phyloP scores from a whole-genome alignment of 2,113 vertebrate species.

The Tetraodon nigroviridis region DNA sequence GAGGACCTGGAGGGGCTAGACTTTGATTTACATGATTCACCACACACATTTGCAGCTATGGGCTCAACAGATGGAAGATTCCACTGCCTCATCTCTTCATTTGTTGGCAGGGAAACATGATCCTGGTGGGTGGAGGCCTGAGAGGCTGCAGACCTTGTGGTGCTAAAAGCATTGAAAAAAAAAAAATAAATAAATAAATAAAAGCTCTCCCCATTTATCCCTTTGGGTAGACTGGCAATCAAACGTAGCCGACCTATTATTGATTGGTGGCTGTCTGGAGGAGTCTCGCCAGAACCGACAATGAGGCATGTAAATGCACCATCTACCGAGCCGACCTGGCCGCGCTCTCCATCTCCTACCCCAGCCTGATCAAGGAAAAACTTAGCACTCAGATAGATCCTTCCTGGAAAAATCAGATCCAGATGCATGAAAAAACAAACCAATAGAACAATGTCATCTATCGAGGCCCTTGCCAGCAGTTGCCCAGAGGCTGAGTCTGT shows the following conservation, averaged over 20 bases:
- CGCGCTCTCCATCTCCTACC: neutral
- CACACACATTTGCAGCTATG: too few relatives aligned
- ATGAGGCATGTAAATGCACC: neutral
- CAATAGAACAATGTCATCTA: conserved; percentile 73
- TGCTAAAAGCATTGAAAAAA: neutral
- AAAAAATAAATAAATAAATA: neutral
- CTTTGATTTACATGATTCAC: too few relatives aligned
- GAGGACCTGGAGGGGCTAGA: too few relatives aligned
- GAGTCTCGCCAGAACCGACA: neutral
- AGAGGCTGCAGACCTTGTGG: neutral
- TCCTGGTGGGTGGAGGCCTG: neutral
- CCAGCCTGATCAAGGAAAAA: neutral
- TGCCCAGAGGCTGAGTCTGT: conserved; percentile 74
- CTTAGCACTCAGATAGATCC: conserved; percentile 3
- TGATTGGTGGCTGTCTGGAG: conserved; percentile 20
- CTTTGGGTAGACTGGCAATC: neutral
- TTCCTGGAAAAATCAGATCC: conserved; percentile 9
- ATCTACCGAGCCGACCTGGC: conserved; percentile 8
- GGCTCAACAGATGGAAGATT: conserved; percentile 22
- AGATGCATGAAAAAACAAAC: conserved; percentile 60
- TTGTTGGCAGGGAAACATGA: conserved; percentile 4
- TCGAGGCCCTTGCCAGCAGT: conserved; percentile 74
- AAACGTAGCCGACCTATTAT: neutral
- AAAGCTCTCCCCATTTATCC: neutral
- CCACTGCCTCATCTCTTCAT: neutral